Evolutionary conservation across 2,113 vertebrate genomes (phyloP).

Genomic region (Centrocercus urophasianus): DNA sequence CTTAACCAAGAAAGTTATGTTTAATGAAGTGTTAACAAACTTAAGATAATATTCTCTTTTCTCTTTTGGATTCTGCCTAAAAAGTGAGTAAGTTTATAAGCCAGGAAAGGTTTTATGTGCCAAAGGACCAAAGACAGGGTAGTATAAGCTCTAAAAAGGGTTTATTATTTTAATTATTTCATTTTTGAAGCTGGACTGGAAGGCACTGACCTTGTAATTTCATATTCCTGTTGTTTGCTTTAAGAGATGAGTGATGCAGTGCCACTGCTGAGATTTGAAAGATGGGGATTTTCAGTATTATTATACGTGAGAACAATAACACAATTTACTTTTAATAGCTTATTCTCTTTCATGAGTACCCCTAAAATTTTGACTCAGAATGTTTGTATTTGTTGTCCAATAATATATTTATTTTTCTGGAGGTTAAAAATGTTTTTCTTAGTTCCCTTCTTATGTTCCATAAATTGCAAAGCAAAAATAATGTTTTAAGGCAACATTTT

Average conservation of each 20-base stretch:
- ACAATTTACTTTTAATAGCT: not conserved
- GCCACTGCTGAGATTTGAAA: not conserved
- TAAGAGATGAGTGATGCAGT: not conserved
- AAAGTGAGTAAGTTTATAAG: not conserved
- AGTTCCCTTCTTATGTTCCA: not conserved
- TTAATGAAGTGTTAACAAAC: not conserved
- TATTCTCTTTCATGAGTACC: not conserved
- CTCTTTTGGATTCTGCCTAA: not conserved
- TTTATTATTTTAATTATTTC: not conserved
- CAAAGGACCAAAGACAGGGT: not conserved
- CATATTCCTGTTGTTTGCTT: not conserved
- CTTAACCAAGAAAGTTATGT: not conserved
- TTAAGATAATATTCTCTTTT: not conserved
- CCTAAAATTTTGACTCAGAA: not conserved
- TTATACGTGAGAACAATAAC: not conserved
- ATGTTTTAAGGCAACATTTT: not conserved
- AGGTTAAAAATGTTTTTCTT: not conserved
- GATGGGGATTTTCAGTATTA: not conserved
- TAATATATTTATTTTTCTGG: not conserved
- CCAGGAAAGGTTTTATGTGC: not conserved
- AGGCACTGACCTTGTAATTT: not conserved
- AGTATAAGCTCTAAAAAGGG: not conserved
- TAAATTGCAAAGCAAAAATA: not conserved
- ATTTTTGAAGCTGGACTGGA: not conserved
- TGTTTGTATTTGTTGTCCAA: not conserved